Conservation (phyloP, 2,113 vertebrate species). For the Hipposideros armiger region DNA sequence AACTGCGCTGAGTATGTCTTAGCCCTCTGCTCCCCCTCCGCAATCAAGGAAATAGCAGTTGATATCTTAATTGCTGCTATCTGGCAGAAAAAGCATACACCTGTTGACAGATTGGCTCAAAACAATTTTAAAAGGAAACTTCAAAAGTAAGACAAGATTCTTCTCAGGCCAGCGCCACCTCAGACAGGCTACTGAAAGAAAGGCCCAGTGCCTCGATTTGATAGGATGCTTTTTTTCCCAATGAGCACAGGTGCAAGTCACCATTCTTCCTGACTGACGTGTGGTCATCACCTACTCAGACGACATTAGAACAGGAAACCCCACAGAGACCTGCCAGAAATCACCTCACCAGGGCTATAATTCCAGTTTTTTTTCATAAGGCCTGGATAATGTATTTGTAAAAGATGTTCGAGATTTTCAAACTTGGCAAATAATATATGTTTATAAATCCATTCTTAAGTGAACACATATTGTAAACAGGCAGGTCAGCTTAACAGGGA, state of each 20-base stretch:
- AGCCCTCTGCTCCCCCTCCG: not conserved
- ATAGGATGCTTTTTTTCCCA: not conserved
- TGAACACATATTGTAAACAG: constrained; percentile 73
- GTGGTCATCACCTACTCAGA: not conserved
- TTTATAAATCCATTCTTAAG: constrained; percentile 79
- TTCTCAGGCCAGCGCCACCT: not conserved
- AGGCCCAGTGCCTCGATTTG: not conserved
- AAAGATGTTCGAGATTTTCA: constrained; percentile 61
- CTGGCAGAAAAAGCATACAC: not conserved
- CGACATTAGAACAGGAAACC: not conserved
- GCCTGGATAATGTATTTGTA: constrained; percentile 45
- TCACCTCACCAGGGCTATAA: not conserved
- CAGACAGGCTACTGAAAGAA: not conserved
- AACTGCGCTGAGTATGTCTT: not conserved
- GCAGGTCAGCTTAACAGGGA: constrained; percentile 64
- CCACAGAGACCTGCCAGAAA: not conserved
- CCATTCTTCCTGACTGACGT: not conserved
- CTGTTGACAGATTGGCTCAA: constrained; percentile 44
- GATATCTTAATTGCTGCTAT: constrained; percentile 60
- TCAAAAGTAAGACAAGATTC: constrained; percentile 70
- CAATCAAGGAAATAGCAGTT: constrained; percentile 55
- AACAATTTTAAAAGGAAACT: constrained; percentile 66
- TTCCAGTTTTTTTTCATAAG: constrained; percentile 50
- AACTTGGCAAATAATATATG: constrained; percentile 53
- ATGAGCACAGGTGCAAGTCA: not conserved